Base-by-base conservation (phyloP, 1,140 invertebrate genomes). In the Paraescarpia echinospica region DNA sequence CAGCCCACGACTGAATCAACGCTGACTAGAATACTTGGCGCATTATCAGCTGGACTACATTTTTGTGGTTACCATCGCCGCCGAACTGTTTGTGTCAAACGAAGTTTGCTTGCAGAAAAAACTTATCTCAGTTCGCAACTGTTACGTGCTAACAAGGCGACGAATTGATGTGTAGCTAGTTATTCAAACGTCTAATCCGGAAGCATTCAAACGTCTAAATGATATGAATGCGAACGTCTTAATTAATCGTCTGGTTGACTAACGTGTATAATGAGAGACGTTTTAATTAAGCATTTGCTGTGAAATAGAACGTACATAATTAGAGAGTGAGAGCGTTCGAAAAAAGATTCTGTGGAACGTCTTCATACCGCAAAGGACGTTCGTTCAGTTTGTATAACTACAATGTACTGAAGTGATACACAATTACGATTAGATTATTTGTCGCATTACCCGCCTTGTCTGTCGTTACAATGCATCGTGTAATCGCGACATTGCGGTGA, bases 101-200 rank as follows among this genome's bases (percentile, higher is more conserved):
- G 59, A 77, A 77, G 59, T 77, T 77, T 77, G 59, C 22, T 77
- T 77, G 59, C 22, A 12, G 59, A 27, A 77, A 77, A 77, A 77
- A 18, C 9, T 2, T 27, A 77, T 77, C 59, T 18, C 59, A 77
- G 22, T 31, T 77, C 59, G 59, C 59, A 1, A 77, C 2, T 14
- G 59, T 77, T 77, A 18, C 59, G 59, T 18, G 59, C 59, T 77
- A 77, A 77, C 59, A 77, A 77, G 1, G 2, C 2, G 59, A 27
- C 59, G 59, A 77, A 77, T 77, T 77, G 59, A 77, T 77, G 59
- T 77, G 59, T 77, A n/a, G n/a, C n/a, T n/a, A n/a, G n/a, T n/a
- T n/a, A 27, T 77, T 77, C 59, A 77, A 77, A 77, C 59, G 59
- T 77, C 59, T 77, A 77, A 77, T 77, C 27, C 8, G 22, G 14